These are phyloP conservation scores for Eueides isabella DNA, from an alignment of 1,140 invertebrate genomes.

Conservation along the genomic window DNA sequence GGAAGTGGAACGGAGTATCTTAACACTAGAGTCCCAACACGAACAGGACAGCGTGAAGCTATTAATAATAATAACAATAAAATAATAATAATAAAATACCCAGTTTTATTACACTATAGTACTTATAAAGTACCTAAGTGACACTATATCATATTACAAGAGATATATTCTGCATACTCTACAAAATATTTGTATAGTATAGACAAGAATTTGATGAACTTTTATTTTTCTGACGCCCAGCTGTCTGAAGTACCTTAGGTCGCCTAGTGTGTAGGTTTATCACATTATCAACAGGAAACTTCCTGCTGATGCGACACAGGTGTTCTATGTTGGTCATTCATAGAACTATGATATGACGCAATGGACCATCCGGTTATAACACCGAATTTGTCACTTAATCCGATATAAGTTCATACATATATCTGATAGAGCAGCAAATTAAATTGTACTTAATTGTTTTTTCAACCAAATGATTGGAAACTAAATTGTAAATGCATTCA, in stretches of 20 bases:
- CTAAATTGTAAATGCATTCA: too few relatives aligned
- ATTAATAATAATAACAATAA: too few relatives aligned
- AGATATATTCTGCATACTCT: slow-evolving; percentile 16
- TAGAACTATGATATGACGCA: slow-evolving; percentile 55
- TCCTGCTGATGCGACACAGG: slow-evolving; percentile 56
- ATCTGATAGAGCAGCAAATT: too few relatives aligned
- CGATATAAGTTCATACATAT: neutral
- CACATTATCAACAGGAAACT: slow-evolving; percentile 63
- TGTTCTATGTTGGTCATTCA: slow-evolving; percentile 51
- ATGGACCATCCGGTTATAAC: slow-evolving; percentile 26
- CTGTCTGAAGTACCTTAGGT: slow-evolving; percentile 37
- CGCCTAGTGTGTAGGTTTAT: slow-evolving; percentile 29
- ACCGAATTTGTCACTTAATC: slow-evolving; percentile 6
- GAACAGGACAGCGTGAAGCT: too few relatives aligned
- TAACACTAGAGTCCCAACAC: too few relatives aligned
- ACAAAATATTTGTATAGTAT: slow-evolving; percentile 18
- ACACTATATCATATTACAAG: neutral
- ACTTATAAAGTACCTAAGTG: slow-evolving; percentile 30
- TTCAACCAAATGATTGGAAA: too few relatives aligned
- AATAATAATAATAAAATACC: too few relatives aligned
- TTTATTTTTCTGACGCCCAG: slow-evolving; percentile 33
- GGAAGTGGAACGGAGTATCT: too few relatives aligned
- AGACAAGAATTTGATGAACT: slow-evolving; percentile 36
- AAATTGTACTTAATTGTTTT: too few relatives aligned
- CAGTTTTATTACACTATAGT: neutral